Percentiles rank a stretch among this genome's conserved stretches.
phyloP scores from a whole-genome alignment of 2,797 vertebrate species.

The Netta rufina region DNA sequence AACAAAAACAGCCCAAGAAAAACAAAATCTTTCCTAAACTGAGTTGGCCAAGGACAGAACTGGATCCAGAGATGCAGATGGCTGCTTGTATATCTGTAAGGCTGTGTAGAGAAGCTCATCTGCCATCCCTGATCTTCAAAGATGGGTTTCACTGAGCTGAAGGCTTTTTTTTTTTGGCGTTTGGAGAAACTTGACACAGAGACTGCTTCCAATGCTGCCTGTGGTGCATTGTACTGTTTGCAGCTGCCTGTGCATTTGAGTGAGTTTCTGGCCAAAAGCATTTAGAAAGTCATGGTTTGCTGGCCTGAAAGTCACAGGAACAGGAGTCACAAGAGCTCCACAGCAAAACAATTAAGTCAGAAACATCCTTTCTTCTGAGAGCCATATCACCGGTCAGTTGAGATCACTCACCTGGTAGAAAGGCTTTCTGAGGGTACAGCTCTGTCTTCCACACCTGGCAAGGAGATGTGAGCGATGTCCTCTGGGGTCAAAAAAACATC shows the following conservation, averaged over 20 bases:
- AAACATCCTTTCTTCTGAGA: neutral
- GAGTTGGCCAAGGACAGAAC: constrained; percentile 25
- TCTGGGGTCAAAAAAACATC: neutral
- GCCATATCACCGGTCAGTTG: neutral
- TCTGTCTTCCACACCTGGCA: neutral
- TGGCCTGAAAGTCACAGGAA: neutral
- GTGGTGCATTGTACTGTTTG: neutral
- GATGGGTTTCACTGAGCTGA: neutral
- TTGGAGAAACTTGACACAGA: neutral
- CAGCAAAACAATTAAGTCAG: neutral
- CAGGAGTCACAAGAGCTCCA: neutral
- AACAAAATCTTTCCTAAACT: constrained; percentile 53
- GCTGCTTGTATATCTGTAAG: neutral
- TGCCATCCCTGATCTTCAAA: neutral
- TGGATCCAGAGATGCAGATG: constrained; percentile 40
- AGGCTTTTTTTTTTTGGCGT: neutral
- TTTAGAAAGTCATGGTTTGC: neutral
- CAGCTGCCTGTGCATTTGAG: neutral
- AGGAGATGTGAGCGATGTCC: neutral
- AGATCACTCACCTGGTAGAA: neutral
- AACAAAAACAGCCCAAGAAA: constrained; percentile 63
- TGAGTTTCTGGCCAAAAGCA: neutral
- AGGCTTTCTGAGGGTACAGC: neutral
- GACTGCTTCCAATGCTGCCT: neutral
- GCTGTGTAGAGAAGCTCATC: constrained; percentile 21